Base-by-base conservation (phyloP, 2,888 invertebrate genomes). In the Anorthoa munda region DNA sequence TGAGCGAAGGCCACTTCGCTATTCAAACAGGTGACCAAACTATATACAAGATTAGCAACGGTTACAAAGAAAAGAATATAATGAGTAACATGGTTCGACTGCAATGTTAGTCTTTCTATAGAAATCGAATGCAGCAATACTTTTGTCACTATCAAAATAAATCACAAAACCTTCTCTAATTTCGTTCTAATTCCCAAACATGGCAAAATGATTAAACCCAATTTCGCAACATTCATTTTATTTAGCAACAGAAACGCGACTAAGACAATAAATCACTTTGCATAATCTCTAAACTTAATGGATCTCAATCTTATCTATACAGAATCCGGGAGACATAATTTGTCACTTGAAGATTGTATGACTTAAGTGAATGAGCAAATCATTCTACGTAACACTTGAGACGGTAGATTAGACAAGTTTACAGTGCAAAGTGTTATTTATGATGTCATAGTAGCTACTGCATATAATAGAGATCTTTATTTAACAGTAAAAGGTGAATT, bases 201-300 rank as follows among this genome's bases (percentile, higher is more conserved):
- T 65, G 21, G 31, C 67, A 23, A 73, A 75, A 56, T 71, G 79
- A 80, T 83, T 75, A 72, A 77, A 85, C 69, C 64, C 61, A 45
- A 77, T 83, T 79, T 76, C 69, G 56, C 66, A 87, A 86, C 51
- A 45, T 21, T 72, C 23, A 66, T 81, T 81, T 82, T 74, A 83
- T 81, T 79, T 66, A 77, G 76, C 61, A 80, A 76, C 75, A 65
- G 74, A 75, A 84, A 71, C 65, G 72, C 64, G 63, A 75, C 77
- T 65, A 48, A 80, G 68, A 74, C 73, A 80, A 86, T 87, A 81
- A 87, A 85, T 87, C 86, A 87, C 48, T 71, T 85, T 84, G 80
- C 82, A 63, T 79, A 87, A 86, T 79, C 69, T 83, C 67, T 59
- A 48, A 70, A 82, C 63, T 75, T 80, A 85, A 83, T 87, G 83